Evolutionary conservation across 2,113 vertebrate species (phyloP), one percentile per base, ranked within the genome.

Genomic region (Pseudorasbora parva): DNA sequence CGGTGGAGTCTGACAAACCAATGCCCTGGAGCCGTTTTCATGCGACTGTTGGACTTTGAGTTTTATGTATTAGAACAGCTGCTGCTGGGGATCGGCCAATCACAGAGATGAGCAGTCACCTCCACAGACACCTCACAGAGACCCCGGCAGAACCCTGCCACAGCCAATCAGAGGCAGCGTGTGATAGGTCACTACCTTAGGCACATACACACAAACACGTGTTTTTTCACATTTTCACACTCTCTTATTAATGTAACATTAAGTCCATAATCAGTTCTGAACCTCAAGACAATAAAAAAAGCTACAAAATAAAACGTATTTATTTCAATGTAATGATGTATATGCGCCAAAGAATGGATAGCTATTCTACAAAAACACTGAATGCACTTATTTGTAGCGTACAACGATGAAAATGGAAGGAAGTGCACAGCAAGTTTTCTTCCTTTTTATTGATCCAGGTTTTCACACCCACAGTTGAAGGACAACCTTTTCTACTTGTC

Each of bases 1-100:
- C 41, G 12, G 33, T 51, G 64, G 76, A 45, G n/a, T 78, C 60
- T 76, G 78, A 84, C 30, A 49, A 49, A 78, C 71, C 72, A 27
- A 49, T 79, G 78, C 60, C 60, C 60, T 64, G 23, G 37, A 73
- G 62, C 69, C 25, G 11, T 80, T 49, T 56, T 84, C 64, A 76
- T 64, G 73, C 30, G 41, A 72, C 72, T 54, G 56, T 68, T 62
- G 21, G 72, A 84, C 62, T 88, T 88, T 88, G 87, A 88, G 78
- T 77, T 59, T 86, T 84, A 88, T 88, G n/a, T 68, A 82, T 54
- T 78, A 66, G 33, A 86, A 73, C 87, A 86, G 82, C 56, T 86
- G 84, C 84, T 82, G 54, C 78, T 49, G 79, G 84, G 33, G 60
- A 74, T 73, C 78, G 56, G 25, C 82, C 59, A 79, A 12, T 76